Base-by-base conservation (phyloP, 2,113 vertebrate genomes). In the Todiramphus chloris region DNA sequence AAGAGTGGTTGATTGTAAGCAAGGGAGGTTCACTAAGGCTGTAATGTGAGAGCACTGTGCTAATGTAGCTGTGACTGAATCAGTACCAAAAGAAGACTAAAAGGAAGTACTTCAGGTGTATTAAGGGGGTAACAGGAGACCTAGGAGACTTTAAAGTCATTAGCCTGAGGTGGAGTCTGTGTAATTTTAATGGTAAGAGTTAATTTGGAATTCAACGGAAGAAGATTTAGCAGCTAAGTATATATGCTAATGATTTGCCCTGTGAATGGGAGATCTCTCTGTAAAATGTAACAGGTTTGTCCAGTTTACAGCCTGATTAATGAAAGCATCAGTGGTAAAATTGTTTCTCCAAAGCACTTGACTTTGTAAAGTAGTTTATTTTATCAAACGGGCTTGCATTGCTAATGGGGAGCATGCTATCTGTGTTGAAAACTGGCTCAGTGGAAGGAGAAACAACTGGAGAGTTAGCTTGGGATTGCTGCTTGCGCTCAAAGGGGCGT, bases 1-100 rank as follows among this genome's bases (percentile, higher is more conserved):
- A 1, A 66, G 48, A 62, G 48, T 1, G 16, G 66, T n/a, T 28
- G 92, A 46, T 16, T 75, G 30, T 41, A 76, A 83, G 90, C 88
- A 50, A 41, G 50, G 48, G 68, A 87, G 67, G 25, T 68, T 92
- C 62, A 11, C 66, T 88, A 4, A 53, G 75, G 53, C 5, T 76
- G 82, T 92, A 88, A 88, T 10, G 50, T 76, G 90, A 92, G 90
- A 92, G 33, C 30, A 2, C 39, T 85, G 4, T 79, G 92, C 85
- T 93, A 90, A 82, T 94, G 78, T 33, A 63, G 78, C 90, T 19
- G 78, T 93, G 92, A 80, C 90, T 93, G 94, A 93, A 94, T 94
- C 92, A 88, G 88, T 85, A 93, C 92, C 53, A 31, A 62, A 62
- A 73, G 92, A 79, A 58, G 83, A 93, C 88, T 73, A 90, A 83